Percentiles rank a stretch among this genome's conserved stretches.
Evolutionary conservation across 2,888 invertebrate genomes (phyloP).

Genomic region (Drepanosiphum platanoidis): DNA sequence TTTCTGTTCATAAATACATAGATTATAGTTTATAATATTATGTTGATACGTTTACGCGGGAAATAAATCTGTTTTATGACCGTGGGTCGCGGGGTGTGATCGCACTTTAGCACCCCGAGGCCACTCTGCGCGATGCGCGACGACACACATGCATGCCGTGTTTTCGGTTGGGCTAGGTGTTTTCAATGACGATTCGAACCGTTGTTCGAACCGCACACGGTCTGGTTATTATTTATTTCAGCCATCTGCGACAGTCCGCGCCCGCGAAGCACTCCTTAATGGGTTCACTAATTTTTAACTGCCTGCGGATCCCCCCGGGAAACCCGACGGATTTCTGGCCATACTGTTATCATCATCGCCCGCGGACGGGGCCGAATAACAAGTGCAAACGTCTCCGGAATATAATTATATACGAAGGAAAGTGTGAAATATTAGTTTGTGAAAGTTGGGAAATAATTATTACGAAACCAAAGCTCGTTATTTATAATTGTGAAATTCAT

Average conservation of each 20-base stretch:
- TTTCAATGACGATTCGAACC: too few species aligned
- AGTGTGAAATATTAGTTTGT: constrained; percentile 49
- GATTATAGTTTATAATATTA: too few species aligned
- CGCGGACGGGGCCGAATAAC: neutral
- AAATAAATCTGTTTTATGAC: too few species aligned
- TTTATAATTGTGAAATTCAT: too few species aligned
- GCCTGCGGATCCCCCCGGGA: neutral
- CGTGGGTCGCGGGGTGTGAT: too few species aligned
- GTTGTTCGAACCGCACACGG: neutral
- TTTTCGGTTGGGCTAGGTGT: too few species aligned
- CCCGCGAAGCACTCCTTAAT: constrained; percentile 7
- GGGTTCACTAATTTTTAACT: constrained; percentile 31
- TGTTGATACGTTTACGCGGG: too few species aligned
- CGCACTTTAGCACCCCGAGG: too few species aligned
- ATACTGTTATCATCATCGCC: constrained; percentile 41
- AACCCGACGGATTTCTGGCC: constrained; percentile 27
- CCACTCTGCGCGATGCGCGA: neutral
- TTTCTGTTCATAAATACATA: too few species aligned
- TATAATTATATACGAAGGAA: constrained; percentile 34
- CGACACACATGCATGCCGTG: too few species aligned
- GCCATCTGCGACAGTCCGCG: constrained; percentile 35
- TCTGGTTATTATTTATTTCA: constrained; percentile 43
- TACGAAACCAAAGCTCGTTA: too few species aligned
- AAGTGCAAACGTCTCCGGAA: constrained; percentile 38
- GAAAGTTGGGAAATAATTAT: too few species aligned